Percentiles rank a stretch among this genome's conserved stretches.
These are phyloP conservation scores for Sarcophaga caerulescens DNA, from an alignment of 2,888 invertebrate species.

Conservation along the genomic window DNA sequence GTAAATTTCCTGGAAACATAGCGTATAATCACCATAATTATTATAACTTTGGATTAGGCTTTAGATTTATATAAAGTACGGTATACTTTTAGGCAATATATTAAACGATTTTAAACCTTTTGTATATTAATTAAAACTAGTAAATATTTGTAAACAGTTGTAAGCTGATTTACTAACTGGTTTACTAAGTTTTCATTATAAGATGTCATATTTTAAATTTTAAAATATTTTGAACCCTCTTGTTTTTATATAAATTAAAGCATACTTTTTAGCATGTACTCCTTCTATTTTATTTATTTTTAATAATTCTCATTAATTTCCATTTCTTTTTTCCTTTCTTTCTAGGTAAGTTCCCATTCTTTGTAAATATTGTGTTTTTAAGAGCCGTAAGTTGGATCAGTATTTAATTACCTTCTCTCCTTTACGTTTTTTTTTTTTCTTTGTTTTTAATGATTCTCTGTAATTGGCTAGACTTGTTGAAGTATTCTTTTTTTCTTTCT, in stretches of 20 bases:
- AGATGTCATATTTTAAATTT: too few species aligned
- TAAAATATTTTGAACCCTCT: neutral
- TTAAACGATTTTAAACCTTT: too few species aligned
- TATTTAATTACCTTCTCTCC: conserved; percentile 39
- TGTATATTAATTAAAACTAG: too few species aligned
- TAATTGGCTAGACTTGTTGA: conserved; percentile 65
- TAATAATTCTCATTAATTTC: neutral
- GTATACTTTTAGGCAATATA: too few species aligned
- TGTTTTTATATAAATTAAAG: neutral
- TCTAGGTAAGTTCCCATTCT: conserved; percentile 58
- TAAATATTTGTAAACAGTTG: too few species aligned
- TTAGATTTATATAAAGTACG: too few species aligned
- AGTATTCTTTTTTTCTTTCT: conserved; percentile 29
- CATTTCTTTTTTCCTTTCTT: conserved; percentile 33
- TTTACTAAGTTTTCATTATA: too few species aligned
- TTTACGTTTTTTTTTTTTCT: conserved; percentile 14
- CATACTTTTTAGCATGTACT: conserved; percentile 1
- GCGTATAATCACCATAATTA: too few species aligned
- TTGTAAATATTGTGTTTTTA: neutral
- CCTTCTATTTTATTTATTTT: neutral
- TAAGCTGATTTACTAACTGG: too few species aligned
- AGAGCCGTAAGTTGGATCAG: conserved; percentile 60
- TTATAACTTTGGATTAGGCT: too few species aligned
- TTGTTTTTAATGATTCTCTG: neutral
- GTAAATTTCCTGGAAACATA: too few species aligned